Percentiles rank a stretch among this genome's conserved stretches.
phyloP scores from a whole-genome alignment of 2,797 vertebrate genomes.

The Gorsachius magnificus region DNA sequence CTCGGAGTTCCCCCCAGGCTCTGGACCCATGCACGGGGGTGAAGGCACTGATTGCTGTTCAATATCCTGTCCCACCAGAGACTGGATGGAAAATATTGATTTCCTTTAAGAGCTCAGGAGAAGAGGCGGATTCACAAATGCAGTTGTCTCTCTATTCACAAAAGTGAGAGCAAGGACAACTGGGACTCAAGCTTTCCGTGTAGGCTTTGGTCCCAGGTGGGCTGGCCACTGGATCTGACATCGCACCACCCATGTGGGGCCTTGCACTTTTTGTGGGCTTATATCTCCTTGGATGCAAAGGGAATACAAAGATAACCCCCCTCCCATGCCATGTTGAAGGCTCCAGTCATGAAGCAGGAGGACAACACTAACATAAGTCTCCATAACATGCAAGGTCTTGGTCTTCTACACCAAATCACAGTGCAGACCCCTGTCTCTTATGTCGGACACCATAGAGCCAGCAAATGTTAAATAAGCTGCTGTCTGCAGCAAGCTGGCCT shows the following conservation, averaged over 20 bases:
- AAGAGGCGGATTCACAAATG: background rate
- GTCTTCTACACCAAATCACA: background rate
- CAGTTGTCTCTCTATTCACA: background rate
- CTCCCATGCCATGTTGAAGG: background rate
- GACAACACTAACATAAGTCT: background rate
- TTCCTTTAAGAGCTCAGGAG: background rate
- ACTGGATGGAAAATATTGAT: conserved; percentile 2
- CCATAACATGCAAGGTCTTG: background rate
- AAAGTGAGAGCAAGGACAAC: background rate
- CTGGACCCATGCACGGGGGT: background rate
- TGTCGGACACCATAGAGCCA: background rate
- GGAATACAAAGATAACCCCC: background rate
- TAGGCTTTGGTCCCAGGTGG: no score
- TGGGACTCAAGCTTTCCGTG: background rate
- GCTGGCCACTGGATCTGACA: background rate
- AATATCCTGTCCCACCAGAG: background rate
- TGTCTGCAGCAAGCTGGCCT: background rate
- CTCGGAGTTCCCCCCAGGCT: background rate
- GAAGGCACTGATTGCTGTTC: background rate
- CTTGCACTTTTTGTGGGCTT: background rate
- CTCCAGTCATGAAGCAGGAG: background rate
- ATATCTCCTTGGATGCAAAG: background rate
- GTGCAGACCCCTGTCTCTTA: background rate
- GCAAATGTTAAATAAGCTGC: background rate
- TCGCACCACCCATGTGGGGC: background rate